Evolutionary conservation across 2,888 invertebrate species (phyloP).

Genomic region (Melikaiella ostensackeni): DNA sequence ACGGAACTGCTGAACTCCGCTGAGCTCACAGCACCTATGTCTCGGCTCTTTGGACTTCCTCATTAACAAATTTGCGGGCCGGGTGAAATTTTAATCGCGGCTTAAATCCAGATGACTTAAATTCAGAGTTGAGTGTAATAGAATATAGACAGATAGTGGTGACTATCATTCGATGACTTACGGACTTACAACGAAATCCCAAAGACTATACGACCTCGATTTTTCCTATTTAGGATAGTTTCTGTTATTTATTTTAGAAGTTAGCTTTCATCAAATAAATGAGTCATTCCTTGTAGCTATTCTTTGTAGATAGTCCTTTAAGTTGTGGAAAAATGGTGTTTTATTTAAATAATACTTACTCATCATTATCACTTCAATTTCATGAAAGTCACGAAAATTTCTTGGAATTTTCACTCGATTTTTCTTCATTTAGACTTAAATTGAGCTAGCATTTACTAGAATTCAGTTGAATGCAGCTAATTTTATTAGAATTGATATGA

Average conservation of each 20-base stretch:
- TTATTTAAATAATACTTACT: too few species aligned
- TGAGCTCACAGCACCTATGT: too few species aligned
- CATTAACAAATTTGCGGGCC: too few species aligned
- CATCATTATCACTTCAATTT: too few species aligned
- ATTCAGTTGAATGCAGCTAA: not conserved
- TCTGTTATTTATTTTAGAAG: not conserved
- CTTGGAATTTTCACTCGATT: too few species aligned
- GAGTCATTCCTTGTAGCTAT: slow-evolving; percentile 9
- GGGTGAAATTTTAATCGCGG: too few species aligned
- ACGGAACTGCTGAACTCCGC: too few species aligned
- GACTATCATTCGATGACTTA: slow-evolving; percentile 21
- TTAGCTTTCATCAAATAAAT: not conserved
- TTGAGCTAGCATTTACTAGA: not conserved
- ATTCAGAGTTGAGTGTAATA: too few species aligned
- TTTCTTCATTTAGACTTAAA: not conserved
- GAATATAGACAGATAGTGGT: not conserved
- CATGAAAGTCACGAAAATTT: too few species aligned
- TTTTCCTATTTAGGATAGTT: not conserved
- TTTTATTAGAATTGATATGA: too few species aligned
- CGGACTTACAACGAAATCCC: slow-evolving; percentile 31
- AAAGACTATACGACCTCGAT: slow-evolving; percentile 23
- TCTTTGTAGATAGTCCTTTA: not conserved
- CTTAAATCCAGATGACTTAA: too few species aligned
- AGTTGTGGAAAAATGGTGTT: not conserved
- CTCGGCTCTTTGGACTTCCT: too few species aligned